phyloP scores from a whole-genome alignment of 2,113 vertebrate genomes.

The Diadophis punctatus region DNA sequence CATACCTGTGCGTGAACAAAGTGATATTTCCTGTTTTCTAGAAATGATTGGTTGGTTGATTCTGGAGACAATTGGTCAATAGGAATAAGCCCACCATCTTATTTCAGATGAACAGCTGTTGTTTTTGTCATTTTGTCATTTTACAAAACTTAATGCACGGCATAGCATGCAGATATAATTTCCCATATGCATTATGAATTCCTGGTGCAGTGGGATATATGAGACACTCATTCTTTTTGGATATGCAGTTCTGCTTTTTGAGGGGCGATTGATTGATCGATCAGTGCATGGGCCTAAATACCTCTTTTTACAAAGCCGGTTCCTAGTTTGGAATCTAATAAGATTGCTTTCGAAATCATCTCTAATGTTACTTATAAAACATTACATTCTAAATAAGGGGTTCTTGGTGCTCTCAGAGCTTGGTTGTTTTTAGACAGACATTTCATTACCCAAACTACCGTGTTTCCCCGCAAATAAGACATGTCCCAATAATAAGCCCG shows the following conservation, averaged over 20 bases:
- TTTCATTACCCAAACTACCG: neutral
- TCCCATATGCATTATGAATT: neutral
- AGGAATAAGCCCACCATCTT: neutral
- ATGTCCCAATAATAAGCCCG: no score
- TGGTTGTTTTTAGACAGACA: neutral
- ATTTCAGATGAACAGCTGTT: neutral
- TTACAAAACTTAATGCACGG: neutral
- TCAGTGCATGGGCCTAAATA: neutral
- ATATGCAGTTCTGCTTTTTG: neutral
- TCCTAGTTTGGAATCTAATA: neutral
- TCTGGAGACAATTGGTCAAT: neutral
- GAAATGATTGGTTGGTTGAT: neutral
- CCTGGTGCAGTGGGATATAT: neutral
- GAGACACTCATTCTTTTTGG: neutral
- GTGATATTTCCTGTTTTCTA: neutral
- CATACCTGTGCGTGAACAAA: neutral
- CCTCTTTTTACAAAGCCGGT: neutral
- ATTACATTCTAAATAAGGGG: neutral
- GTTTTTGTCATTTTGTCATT: neutral
- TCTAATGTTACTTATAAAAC: neutral
- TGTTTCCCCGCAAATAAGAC: no score
- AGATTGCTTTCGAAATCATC: neutral
- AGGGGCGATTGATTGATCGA: no score
- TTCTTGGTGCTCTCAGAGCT: neutral
- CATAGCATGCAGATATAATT: neutral